Evolutionary conservation across 1,140 invertebrate genomes (phyloP), one percentile per base, ranked within the genome.

Genomic region (Cotesia vestalis): DNA sequence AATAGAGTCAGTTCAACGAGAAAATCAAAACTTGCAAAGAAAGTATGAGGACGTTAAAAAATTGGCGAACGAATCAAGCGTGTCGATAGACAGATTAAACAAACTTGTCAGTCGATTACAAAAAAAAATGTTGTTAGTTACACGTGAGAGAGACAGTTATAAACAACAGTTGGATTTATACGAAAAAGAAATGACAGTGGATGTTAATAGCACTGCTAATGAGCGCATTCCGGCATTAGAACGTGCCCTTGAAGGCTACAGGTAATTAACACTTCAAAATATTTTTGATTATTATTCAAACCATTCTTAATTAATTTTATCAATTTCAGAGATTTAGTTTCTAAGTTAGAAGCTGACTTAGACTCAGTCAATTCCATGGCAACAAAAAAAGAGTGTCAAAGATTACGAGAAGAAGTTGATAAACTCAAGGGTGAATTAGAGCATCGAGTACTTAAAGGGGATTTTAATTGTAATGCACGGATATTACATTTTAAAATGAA

Each of bases 131-230:
- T 75, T 90, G 4, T 87, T 94, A 9, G 89, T 95, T 0, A 91
- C 92, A 0, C 90, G 93, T 64, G 93, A 94, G 82, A 87, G 94
- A 64, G 94, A 96, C 77, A 92, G 91, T 75, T 90, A 89, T 76
- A 90, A 93, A 74, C 89, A 91, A 69, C 91, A 95, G 73, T 80
- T 95, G 46, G 93, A 95, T 75, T 91, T 92, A 40, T 95, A 95
- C 78, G 94, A 96, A 82, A 93, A 92, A 79, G 94, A 95, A 84
- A 85, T 92, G 69, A 93, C 93, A 70, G 57, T 79, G 3, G 84
- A 84, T 8, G 66, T 59, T 14, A 80, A 73, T 12, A 83, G 74
- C 52, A 62, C 71, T 1, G 70, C 80, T 55, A 76, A 64, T 4
- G 85, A 86, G 20, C 79, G 85, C 70, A 80, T 85, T 53, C 75